phyloP scores from a whole-genome alignment of 2,113 vertebrate genomes.

The Tupaia tana region DNA sequence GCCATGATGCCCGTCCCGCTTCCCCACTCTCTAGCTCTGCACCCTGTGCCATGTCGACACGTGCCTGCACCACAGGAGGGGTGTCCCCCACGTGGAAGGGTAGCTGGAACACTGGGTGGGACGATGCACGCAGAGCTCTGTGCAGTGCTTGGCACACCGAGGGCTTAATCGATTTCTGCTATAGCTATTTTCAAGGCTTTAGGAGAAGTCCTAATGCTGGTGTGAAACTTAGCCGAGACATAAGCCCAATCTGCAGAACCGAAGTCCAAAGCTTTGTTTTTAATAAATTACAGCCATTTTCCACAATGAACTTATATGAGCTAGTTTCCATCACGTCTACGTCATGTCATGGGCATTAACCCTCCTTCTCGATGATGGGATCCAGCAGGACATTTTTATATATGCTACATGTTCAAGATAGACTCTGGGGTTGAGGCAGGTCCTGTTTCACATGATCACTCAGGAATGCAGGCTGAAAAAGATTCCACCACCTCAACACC shows the following conservation, averaged over 20 bases:
- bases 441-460: no score
- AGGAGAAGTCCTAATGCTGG: neutral
- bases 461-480: no score
- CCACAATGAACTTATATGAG: neutral
- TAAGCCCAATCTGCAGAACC: neutral
- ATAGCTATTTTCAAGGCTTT: neutral
- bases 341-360: accelerated
- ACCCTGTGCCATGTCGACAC: neutral
- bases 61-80: accelerated
- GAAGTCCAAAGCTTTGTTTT: neutral
- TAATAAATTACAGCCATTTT: neutral
- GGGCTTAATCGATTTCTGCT: neutral
- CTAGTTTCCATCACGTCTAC: neutral
- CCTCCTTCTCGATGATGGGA: neutral
- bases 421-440: neutral
- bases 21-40: neutral
- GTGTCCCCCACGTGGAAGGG: no score
- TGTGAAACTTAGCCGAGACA: neutral
- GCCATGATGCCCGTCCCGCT: neutral
- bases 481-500: accelerated
- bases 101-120: neutral
- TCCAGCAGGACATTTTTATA: neutral
- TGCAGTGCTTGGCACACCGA: no score
- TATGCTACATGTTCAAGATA: accelerated
- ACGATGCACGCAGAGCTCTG: no score